Percentiles rank a stretch among this genome's conserved stretches.
Evolutionary conservation across 2,888 invertebrate species (phyloP).

Genomic region (Tenthredo mesomela): DNA sequence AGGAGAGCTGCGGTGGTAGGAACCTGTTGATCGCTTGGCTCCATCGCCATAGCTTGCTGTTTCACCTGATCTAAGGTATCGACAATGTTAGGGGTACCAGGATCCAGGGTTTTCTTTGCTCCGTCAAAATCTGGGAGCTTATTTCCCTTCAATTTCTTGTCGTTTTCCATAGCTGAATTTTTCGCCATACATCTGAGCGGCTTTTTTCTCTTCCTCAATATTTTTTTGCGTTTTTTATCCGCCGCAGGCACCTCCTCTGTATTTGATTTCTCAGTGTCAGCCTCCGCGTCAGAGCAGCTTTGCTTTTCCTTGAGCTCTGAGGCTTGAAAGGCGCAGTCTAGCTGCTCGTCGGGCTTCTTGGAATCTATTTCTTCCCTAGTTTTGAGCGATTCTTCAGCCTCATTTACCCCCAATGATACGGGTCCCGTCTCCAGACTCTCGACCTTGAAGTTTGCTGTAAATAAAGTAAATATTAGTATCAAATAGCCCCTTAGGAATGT

Average conservation of each 20-base stretch:
- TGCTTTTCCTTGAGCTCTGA: conserved; percentile 60
- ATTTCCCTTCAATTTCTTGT: not conserved
- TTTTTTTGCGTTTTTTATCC: conserved; percentile 81
- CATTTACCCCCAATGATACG: conserved; percentile 78
- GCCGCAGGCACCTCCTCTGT: conserved; percentile 79
- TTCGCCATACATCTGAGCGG: conserved; percentile 74
- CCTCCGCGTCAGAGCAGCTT: conserved; percentile 76
- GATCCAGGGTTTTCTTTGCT: not conserved
- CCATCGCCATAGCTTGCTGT: conserved; percentile 70
- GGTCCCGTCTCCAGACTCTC: conserved; percentile 80
- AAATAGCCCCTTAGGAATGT: not conserved
- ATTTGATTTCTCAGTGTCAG: conserved; percentile 78
- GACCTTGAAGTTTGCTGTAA: conserved; percentile 77
- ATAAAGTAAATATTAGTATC: not conserved
- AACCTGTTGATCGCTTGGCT: conserved; percentile 71
- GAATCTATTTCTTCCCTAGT: conserved; percentile 73
- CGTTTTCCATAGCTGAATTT: not conserved
- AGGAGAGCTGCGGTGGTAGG: conserved; percentile 66
- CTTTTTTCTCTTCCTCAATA: conserved; percentile 84
- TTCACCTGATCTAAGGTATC: conserved; percentile 72
- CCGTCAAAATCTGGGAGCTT: conserved; percentile 8
- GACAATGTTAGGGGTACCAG: conserved; percentile 57
- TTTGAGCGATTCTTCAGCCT: conserved; percentile 77
- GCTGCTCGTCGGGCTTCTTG: conserved; percentile 32
- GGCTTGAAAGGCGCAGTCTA: conserved; percentile 38